Percentiles rank a stretch among this genome's conserved stretches.
Conservation (phyloP, 2,113 vertebrate species). For the Callipepla squamata region DNA sequence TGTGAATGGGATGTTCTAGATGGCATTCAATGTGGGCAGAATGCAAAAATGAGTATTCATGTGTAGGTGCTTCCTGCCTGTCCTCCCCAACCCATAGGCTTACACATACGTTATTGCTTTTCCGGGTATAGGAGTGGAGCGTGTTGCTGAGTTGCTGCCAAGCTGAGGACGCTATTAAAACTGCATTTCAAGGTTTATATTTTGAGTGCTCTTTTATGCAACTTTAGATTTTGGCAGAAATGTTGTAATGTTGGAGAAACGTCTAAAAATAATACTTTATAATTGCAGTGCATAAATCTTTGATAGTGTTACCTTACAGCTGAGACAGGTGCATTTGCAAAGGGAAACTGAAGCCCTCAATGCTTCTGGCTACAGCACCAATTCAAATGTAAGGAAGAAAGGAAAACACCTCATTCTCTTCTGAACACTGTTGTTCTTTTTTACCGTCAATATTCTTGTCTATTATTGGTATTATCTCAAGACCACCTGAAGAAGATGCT, state of each 20-base stretch:
- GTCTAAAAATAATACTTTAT: slow-evolving; percentile 32
- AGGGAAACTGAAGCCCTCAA: background rate
- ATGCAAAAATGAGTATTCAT: background rate
- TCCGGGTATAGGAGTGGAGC: background rate
- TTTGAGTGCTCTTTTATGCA: slow-evolving; percentile 26
- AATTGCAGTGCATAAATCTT: slow-evolving; percentile 25
- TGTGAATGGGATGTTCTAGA: background rate
- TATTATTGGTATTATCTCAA: background rate
- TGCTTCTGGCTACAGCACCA: slow-evolving; percentile 2
- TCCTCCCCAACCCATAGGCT: background rate
- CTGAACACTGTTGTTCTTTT: background rate
- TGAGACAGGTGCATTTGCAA: background rate
- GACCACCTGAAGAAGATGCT: background rate
- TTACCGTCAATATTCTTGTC: background rate
- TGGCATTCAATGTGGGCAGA: background rate
- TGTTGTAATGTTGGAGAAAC: background rate
- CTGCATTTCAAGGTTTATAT: slow-evolving; percentile 34
- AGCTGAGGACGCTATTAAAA: slow-evolving; percentile 17
- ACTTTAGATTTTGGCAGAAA: slow-evolving; percentile 27
- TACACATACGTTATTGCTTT: background rate
- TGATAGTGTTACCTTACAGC: background rate
- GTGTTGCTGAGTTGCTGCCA: background rate
- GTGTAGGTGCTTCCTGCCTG: background rate
- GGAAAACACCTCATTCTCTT: background rate
- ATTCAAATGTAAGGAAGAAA: background rate